Evolutionary conservation across 2,797 vertebrate species (phyloP), one percentile per base, ranked within the genome.

Genomic region (Xyrichtys novacula): DNA sequence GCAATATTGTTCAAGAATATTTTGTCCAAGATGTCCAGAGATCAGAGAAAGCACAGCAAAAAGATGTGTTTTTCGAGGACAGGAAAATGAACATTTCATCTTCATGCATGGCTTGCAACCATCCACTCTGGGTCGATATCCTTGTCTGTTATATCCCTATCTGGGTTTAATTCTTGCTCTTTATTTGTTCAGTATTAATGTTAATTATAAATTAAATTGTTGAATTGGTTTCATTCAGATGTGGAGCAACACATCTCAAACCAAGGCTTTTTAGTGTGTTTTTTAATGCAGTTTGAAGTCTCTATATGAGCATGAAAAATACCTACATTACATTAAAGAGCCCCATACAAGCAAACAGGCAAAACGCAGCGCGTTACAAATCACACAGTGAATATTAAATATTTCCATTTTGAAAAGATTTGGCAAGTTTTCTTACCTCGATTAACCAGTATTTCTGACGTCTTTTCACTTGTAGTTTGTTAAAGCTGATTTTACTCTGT

Each of bases 341-440:
- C 32, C 32, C 31, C 20, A 34, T n/a, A 42, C 7, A 49, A 14
- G 38, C 32, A n/a, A 1, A 14, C 11, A 49, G 14, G 23, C 40
- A 49, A 1, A 39, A 20, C 26, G 12, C 6, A 40, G 15, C 10
- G 53, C 50, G 32, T 22, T 29, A 19, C 4, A 39, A 11, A 25
- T 0, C 17, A 65, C 23, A 4, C 15, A 38, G 54, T 22, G 36
- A 43, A 23, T 34, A 22, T 6, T 57, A 65, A 34, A 22, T 16
- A 9, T 32, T 43, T 50, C 25, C 2, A 3, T n/a, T 53, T 26
- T 1, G 12, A 28, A 11, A 15, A n/a, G n/a, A n/a, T n/a, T n/a
- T n/a, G n/a, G 12, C 16, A 25, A 2, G 3, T 29, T 34, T 22
- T 58, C 69, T 76, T 73, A 81, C 74, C 65, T 65, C 31, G 26